Evolutionary conservation across 1,140 invertebrate genomes (phyloP).

Genomic region (Micrasema longulum): DNA sequence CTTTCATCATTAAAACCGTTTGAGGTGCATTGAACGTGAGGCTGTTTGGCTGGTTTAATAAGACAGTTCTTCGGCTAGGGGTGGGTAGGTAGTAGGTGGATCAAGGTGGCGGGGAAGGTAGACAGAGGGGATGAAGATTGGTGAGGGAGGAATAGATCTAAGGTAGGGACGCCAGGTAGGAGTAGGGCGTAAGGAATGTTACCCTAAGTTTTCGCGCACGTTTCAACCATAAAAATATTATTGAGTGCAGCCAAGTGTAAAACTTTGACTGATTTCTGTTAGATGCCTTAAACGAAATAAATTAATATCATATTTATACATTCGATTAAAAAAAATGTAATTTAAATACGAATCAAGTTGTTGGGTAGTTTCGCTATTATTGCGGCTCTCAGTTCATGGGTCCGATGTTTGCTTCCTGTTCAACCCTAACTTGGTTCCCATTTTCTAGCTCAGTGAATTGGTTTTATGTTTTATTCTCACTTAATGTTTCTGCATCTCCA

Average conservation of each 20-base stretch:
- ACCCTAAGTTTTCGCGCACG: conserved; percentile 46
- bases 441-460: too few relatives aligned
- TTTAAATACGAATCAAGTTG: too few relatives aligned
- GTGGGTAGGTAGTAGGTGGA: not conserved
- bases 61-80: conserved; percentile 28
- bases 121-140: not conserved
- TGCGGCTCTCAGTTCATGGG: too few relatives aligned
- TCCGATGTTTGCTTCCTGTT: too few relatives aligned
- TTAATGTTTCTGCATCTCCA: too few relatives aligned
- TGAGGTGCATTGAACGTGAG: conserved; percentile 15
- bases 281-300: not conserved
- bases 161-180: conserved; percentile 16
- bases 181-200: conserved; percentile 38
- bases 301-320: not conserved
- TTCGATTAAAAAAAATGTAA: too few relatives aligned
- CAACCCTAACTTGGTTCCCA: too few relatives aligned
- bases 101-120: not conserved
- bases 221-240: conserved; percentile 54
- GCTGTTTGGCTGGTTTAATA: conserved; percentile 25
- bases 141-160: not conserved
- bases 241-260: conserved; percentile 51
- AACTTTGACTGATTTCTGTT: conserved; percentile 41
- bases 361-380: too few relatives aligned
- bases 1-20: not conserved
- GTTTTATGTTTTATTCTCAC: too few relatives aligned